These are phyloP conservation scores for Agriopis aurantiaria DNA, from an alignment of 2,888 invertebrate species.

Conservation along the genomic window DNA sequence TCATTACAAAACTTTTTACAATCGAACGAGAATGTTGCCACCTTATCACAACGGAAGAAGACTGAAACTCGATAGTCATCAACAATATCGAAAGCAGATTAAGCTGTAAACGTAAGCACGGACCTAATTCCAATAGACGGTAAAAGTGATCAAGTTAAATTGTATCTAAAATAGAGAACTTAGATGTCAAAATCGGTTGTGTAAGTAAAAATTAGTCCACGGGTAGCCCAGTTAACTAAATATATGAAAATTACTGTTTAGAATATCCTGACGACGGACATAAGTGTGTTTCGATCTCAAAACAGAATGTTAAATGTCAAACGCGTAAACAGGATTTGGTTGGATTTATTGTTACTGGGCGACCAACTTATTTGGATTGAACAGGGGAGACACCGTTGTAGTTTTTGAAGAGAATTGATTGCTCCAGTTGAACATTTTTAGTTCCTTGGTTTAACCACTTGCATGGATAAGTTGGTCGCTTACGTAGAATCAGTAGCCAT, in stretches of 20 bases:
- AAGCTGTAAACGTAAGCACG: conserved; percentile 16
- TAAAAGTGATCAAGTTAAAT: neutral
- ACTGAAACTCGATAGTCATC: conserved; percentile 17
- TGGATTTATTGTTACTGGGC: conserved; percentile 36
- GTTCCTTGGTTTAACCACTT: neutral
- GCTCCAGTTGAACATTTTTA: neutral
- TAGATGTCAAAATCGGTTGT: conserved; percentile 52
- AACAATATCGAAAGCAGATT: conserved; percentile 20
- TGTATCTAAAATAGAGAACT: conserved; percentile 43
- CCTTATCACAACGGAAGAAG: conserved; percentile 21
- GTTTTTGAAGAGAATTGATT: neutral
- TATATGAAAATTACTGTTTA: conserved; percentile 76
- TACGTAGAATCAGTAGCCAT: conserved; percentile 6
- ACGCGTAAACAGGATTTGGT: conserved; percentile 48
- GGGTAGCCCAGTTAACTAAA: conserved; percentile 76
- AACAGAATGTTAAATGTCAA: conserved; percentile 47
- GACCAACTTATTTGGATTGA: neutral
- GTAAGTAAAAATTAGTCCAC: conserved; percentile 52
- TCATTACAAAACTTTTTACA: conserved; percentile 38
- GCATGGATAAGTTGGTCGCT: neutral
- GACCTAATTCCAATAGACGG: conserved; percentile 25
- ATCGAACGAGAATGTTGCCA: neutral
- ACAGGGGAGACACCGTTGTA: neutral
- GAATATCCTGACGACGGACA: conserved; percentile 72
- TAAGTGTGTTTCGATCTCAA: conserved; percentile 49